Conservation (phyloP, 2,113 vertebrate species). For the Anthoscopus minutus region DNA sequence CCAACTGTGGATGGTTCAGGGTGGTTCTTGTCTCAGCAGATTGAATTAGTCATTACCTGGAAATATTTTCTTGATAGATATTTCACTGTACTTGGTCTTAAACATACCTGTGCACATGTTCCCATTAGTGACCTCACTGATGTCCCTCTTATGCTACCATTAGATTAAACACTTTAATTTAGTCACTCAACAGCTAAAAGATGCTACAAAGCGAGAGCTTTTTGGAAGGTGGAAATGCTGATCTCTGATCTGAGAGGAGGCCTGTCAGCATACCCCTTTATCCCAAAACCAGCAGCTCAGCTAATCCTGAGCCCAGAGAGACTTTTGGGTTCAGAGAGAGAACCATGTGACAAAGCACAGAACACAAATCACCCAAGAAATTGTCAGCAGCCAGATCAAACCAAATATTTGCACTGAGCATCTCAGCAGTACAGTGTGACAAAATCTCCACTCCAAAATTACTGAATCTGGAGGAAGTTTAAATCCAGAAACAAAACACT, state of each 20-base stretch:
- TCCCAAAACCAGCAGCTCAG: background rate
- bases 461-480: background rate
- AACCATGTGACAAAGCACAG: background rate
- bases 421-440: background rate
- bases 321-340: background rate
- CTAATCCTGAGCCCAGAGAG: background rate
- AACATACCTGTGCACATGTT: fast-evolving
- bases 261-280: background rate
- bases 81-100: background rate
- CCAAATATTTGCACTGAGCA: background rate
- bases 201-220: background rate
- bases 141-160: background rate
- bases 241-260: background rate
- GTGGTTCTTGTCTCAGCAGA: background rate
- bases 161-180: background rate
- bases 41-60: background rate
- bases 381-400: background rate
- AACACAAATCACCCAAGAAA: background rate
- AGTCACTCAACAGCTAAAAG: background rate
- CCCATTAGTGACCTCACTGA: background rate
- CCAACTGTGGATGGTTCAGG: fast-evolving
- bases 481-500: background rate
- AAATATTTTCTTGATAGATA: background rate
- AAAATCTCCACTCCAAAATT: background rate
- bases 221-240: background rate